These are phyloP conservation scores for Erythrocebus patas DNA, from an alignment of 2,113 vertebrate species.

Conservation along the genomic window DNA sequence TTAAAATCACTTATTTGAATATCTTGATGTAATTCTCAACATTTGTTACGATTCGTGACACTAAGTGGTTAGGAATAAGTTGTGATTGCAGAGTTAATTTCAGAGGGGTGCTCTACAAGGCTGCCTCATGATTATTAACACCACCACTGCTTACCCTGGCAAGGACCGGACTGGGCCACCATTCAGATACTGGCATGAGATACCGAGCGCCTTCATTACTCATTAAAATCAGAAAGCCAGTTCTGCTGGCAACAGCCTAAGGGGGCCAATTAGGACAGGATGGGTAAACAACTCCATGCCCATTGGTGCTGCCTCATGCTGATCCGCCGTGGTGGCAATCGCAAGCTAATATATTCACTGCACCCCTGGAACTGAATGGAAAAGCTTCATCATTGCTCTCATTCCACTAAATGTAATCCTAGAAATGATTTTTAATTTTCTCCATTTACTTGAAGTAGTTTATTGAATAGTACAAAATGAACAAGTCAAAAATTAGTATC, in stretches of 20 bases:
- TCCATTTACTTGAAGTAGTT: constrained; percentile 51
- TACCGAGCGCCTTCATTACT: constrained; percentile 42
- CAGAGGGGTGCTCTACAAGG: not conserved
- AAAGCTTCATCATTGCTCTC: constrained; percentile 30
- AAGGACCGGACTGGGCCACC: not conserved
- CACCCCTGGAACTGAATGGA: constrained; percentile 54
- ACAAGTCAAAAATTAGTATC: constrained; percentile 45
- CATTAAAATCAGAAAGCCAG: constrained; percentile 49
- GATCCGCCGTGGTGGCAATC: not conserved
- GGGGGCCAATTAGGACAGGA: constrained; percentile 40
- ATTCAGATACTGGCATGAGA: constrained; percentile 17
- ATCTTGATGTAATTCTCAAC: not conserved
- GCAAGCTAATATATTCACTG: constrained; percentile 44
- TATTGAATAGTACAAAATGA: constrained; percentile 54
- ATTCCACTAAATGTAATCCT: constrained; percentile 37
- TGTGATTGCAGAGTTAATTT: constrained; percentile 17
- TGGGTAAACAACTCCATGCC: constrained; percentile 22
- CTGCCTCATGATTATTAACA: constrained; percentile 15
- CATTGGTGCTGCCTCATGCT: not conserved
- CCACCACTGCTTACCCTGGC: not conserved
- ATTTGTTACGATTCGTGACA: not conserved
- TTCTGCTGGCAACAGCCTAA: constrained; percentile 30
- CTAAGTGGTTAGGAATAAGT: not conserved
- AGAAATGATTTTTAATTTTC: constrained; percentile 51
- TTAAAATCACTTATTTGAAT: not conserved